Evolutionary conservation across 1,140 invertebrate genomes (phyloP).

Genomic region (Armadillidium nasatum): DNA sequence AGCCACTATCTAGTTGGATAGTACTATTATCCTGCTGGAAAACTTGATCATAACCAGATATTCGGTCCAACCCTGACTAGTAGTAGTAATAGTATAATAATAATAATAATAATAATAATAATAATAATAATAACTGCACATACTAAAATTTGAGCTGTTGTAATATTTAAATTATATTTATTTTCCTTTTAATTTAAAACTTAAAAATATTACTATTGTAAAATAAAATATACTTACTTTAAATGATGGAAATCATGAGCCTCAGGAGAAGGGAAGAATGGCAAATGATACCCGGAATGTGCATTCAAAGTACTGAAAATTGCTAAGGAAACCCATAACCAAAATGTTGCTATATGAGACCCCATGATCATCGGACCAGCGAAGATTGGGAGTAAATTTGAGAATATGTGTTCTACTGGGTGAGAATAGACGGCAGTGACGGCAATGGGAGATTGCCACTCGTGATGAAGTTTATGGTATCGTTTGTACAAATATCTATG

Average conservation of each 20-base stretch:
- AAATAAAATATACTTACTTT: conserved; percentile 59
- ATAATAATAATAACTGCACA: too few relatives aligned
- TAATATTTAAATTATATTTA: too few relatives aligned
- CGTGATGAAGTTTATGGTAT: conserved; percentile 81
- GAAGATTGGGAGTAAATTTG: conserved; percentile 73
- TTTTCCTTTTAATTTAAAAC: too few relatives aligned
- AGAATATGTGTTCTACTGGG: conserved; percentile 78
- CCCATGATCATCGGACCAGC: conserved; percentile 73
- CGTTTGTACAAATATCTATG: conserved; percentile 69
- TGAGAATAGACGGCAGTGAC: conserved; percentile 81
- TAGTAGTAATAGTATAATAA: too few relatives aligned
- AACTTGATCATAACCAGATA: too few relatives aligned
- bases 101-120: too few relatives aligned
- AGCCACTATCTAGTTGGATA: too few relatives aligned
- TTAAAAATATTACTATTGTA: too few relatives aligned
- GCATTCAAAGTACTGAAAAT: conserved; percentile 75
- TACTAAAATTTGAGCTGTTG: too few relatives aligned
- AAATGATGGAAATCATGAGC: conserved; percentile 86
- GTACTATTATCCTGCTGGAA: too few relatives aligned
- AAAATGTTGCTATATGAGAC: conserved; percentile 74
- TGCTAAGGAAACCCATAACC: conserved; percentile 76
- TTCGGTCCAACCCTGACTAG: too few relatives aligned
- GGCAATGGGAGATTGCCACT: conserved; percentile 79
- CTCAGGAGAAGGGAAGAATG: conserved; percentile 82
- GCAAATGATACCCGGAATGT: conserved; percentile 84